Conservation (phyloP, 2,113 vertebrate species). For the Chaetops frenatus region DNA sequence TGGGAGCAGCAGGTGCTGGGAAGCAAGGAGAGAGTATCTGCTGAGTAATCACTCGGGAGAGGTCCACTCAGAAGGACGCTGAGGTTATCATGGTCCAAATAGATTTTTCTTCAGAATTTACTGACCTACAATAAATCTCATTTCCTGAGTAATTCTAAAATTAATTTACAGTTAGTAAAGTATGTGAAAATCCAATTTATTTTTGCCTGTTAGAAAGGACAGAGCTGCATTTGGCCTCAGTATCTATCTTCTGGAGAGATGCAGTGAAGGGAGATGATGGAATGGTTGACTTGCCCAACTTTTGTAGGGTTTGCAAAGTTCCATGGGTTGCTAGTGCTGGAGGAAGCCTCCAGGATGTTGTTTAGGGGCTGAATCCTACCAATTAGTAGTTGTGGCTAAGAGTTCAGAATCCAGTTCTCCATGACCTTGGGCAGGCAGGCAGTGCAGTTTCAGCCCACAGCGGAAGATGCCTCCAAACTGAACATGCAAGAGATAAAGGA, state of each 20-base stretch:
- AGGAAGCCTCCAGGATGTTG: not conserved
- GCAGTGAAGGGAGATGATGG: not conserved
- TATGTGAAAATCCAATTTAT: not conserved
- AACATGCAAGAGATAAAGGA: accelerated
- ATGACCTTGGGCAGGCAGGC: not conserved
- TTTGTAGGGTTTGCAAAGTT: not conserved
- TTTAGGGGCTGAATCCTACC: not conserved
- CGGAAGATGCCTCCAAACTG: not conserved
- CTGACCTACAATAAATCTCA: not conserved
- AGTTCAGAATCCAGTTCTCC: not conserved
- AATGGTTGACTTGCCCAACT: not conserved
- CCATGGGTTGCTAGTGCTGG: not conserved
- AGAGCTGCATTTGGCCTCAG: not conserved
- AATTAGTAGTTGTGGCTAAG: not conserved
- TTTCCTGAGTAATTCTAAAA: not conserved
- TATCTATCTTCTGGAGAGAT: not conserved
- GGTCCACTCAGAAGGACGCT: not conserved
- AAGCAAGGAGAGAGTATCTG: not conserved
- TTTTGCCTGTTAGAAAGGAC: not conserved
- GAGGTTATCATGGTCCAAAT: not conserved
- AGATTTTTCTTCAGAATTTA: not conserved
- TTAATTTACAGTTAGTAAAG: not conserved
- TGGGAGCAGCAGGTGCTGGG: not conserved
- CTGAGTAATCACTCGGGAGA: not conserved
- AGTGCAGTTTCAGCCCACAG: not conserved